These are phyloP conservation scores for Pachycephus smyrnensis DNA, from an alignment of 2,888 invertebrate genomes.

Conservation along the genomic window DNA sequence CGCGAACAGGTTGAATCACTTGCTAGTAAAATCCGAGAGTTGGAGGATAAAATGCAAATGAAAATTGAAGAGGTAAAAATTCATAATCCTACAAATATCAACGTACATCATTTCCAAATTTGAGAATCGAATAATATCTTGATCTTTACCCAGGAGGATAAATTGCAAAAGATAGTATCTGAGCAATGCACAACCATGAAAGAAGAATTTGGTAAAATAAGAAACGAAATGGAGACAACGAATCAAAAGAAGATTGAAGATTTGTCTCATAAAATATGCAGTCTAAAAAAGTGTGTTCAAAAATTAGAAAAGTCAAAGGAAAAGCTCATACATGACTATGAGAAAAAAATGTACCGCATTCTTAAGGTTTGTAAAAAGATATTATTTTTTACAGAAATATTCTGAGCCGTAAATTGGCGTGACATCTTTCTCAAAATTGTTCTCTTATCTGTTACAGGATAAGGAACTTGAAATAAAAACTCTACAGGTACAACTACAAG, in stretches of 20 bases:
- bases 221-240: conserved; percentile 44
- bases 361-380: conserved; percentile 42
- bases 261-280: conserved; percentile 40
- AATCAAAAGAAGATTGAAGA: conserved; percentile 43
- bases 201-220: conserved; percentile 51
- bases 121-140: background rate
- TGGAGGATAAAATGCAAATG: conserved; percentile 47
- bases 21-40: conserved; percentile 41
- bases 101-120: background rate
- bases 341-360: conserved; percentile 47
- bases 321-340: conserved; percentile 45
- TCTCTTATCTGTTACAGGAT: conserved; percentile 35
- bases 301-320: conserved; percentile 52
- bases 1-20: conserved; percentile 41
- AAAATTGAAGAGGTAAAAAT: conserved; percentile 50
- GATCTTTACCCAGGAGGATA: conserved; percentile 44
- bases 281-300: conserved; percentile 43
- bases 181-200: conserved; percentile 52
- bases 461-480: conserved; percentile 50
- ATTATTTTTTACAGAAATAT: background rate
- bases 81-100: background rate
- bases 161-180: conserved; percentile 44
- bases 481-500: conserved; percentile 47
- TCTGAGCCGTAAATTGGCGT: background rate
- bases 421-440: background rate